Evolutionary conservation across 2,797 vertebrate species (phyloP).

Genomic region (Danio kyathit): DNA sequence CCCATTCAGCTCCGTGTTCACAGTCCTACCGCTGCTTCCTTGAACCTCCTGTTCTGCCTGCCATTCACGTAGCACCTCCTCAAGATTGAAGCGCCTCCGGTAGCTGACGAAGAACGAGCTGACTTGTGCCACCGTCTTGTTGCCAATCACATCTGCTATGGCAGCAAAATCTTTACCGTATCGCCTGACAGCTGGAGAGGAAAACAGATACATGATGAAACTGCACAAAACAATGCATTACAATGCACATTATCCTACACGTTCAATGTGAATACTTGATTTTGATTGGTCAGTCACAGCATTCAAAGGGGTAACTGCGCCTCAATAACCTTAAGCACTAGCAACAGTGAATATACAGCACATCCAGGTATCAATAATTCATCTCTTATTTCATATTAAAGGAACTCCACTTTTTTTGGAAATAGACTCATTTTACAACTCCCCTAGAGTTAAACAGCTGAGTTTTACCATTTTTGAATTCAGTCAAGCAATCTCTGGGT

Average conservation of each 20-base stretch:
- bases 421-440: no score
- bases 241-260: background rate
- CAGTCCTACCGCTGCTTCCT: constrained; percentile 66
- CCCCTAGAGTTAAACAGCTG: no score
- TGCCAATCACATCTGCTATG: constrained; percentile 91
- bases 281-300: no score
- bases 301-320: no score
- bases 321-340: no score
- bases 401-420: no score
- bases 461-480: no score
- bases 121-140: constrained; percentile 89
- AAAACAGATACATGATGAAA: background rate
- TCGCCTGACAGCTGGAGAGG: constrained; percentile 83
- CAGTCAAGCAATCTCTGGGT: no score
- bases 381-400: no score
- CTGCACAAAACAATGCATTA: background rate
- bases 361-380: no score
- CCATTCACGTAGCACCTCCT: constrained; percentile 93
- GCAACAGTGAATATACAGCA: no score
- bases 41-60: constrained; percentile 87
- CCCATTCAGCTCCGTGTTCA: constrained; percentile 71
- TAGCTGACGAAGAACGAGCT: constrained; percentile 92
- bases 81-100: constrained; percentile 90
- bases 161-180: constrained; percentile 91
- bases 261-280: no score